phyloP scores from a whole-genome alignment of 2,888 invertebrate species.

The Steinernema carpocapsae region DNA sequence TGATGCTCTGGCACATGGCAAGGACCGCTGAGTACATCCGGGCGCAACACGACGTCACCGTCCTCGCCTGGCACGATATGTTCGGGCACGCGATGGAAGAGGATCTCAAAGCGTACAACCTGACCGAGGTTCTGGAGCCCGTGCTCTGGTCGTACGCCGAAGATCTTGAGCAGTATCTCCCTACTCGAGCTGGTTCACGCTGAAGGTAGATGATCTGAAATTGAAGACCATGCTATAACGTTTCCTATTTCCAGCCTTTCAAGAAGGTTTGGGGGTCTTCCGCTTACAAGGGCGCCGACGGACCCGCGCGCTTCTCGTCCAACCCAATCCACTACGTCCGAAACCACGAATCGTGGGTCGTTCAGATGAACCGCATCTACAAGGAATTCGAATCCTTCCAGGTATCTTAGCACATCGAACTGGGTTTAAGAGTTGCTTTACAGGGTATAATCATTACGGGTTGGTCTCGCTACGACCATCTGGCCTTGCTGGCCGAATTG shows the following conservation, averaged over 20 bases:
- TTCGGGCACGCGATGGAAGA: conserved; percentile 56
- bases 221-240: no score
- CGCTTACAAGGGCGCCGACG: conserved; percentile 77
- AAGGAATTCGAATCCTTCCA: conserved; percentile 61
- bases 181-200: conserved; percentile 74
- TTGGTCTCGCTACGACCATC: conserved; percentile 71
- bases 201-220: conserved; percentile 39
- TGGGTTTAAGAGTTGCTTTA: neutral
- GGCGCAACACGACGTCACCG: conserved; percentile 45
- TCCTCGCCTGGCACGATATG: conserved; percentile 70
- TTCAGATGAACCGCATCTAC: conserved; percentile 66
- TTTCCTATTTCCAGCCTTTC: conserved; percentile 1
- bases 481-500: conserved; percentile 71
- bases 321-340: conserved; percentile 71
- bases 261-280: conserved; percentile 77
- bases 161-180: conserved; percentile 64
- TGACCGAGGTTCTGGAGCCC: conserved; percentile 60
- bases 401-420: conserved; percentile 39
- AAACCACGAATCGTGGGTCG: conserved; percentile 71
- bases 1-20: conserved; percentile 65
- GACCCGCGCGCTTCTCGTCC: conserved; percentile 69
- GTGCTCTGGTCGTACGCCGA: conserved; percentile 68
- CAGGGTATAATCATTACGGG: conserved; percentile 56
- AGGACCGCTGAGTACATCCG: conserved; percentile 59
- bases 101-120: conserved; percentile 49